Conservation (phyloP, 2,888 invertebrate genomes). For the Ernsta delagoae region DNA sequence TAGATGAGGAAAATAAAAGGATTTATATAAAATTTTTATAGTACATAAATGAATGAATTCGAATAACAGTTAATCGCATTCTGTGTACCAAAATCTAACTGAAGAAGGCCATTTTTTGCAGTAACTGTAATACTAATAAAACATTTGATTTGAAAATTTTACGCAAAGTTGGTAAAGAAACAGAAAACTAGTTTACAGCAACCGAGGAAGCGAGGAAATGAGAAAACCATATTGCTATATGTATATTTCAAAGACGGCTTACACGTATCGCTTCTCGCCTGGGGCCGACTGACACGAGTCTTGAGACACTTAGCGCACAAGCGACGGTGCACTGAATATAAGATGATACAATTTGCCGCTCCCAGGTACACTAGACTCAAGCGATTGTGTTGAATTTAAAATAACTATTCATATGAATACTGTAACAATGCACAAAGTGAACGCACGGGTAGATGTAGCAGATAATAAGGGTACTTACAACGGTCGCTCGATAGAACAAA, state of each 20-base stretch:
- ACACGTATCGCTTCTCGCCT: conserved; percentile 37
- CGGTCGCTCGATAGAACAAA: neutral
- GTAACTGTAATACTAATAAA: neutral
- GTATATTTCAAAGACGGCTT: conserved; percentile 25
- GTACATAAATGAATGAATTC: too few relatives aligned
- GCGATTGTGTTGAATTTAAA: conserved; percentile 29
- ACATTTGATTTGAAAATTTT: neutral
- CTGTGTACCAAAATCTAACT: too few relatives aligned
- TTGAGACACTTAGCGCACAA: conserved; percentile 51
- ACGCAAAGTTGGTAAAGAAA: neutral
- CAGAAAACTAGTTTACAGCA: neutral
- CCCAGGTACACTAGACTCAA: conserved; percentile 19
- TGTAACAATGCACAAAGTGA: conserved; percentile 12
- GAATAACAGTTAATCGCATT: too few relatives aligned
- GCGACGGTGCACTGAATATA: conserved; percentile 44
- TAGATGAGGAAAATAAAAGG: too few relatives aligned
- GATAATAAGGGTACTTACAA: neutral
- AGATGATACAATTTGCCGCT: conserved; percentile 44
- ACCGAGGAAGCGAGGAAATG: neutral
- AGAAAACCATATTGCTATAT: conserved; percentile 11
- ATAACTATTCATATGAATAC: conserved; percentile 30
- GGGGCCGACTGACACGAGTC: conserved; percentile 44
- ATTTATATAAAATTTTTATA: too few relatives aligned
- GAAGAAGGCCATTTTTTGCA: neutral
- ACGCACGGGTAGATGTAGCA: neutral